Conservation (phyloP, 1,140 invertebrate species). For the Cherax quadricarinatus region DNA sequence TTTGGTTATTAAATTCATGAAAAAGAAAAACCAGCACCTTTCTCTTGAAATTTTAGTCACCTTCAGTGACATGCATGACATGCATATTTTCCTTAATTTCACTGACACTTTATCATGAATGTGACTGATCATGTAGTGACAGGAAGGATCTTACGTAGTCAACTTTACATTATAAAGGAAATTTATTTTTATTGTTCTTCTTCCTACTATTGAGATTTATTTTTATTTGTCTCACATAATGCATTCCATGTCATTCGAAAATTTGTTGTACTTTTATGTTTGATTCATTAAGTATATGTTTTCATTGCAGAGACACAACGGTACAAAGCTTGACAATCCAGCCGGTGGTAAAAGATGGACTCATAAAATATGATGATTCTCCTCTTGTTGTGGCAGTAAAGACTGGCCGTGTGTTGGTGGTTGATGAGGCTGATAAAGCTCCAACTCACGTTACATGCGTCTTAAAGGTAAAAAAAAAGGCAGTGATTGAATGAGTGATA, state of each 20-base stretch:
- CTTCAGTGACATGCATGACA: no score
- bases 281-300: background rate
- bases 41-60: no score
- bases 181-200: background rate
- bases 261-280: background rate
- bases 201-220: background rate
- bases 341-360: conserved; percentile 90
- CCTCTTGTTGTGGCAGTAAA: conserved; percentile 94
- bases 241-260: background rate
- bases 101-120: no score
- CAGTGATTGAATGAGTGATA: no score
- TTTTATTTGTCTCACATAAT: background rate
- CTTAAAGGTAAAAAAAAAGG: conserved; percentile 82
- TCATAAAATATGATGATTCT: conserved; percentile 95
- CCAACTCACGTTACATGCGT: conserved; percentile 97
- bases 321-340: conserved; percentile 96
- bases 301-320: conserved; percentile 88
- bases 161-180: background rate
- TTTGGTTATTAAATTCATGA: no score
- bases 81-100: no score
- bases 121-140: no score
- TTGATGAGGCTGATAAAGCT: conserved; percentile 98
- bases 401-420: conserved; percentile 91
- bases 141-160: no score
- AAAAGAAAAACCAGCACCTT: no score